phyloP scores from a whole-genome alignment of 2,888 invertebrate species.

The Beris chalybata region DNA sequence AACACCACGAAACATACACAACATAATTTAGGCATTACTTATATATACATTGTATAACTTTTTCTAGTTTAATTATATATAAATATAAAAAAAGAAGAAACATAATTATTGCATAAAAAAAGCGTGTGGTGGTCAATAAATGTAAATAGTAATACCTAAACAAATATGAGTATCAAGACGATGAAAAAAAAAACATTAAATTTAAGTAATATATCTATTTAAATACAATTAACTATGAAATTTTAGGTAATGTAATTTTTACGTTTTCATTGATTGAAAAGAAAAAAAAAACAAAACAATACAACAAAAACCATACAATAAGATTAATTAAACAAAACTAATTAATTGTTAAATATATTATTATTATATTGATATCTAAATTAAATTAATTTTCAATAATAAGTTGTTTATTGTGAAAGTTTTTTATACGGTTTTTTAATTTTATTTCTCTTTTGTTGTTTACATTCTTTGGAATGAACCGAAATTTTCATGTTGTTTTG shows the following conservation, averaged over 20 bases:
- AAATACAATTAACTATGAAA: slow-evolving; percentile 31
- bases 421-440: too few species aligned
- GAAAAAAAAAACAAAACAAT: neutral
- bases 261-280: slow-evolving; percentile 29
- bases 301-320: slow-evolving; percentile 21
- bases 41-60: too few species aligned
- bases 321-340: slow-evolving; percentile 24
- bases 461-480: too few species aligned
- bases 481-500: too few species aligned
- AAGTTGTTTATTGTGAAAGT: too few species aligned
- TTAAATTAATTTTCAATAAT: slow-evolving; percentile 28
- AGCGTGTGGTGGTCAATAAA: too few species aligned
- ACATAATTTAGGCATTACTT: too few species aligned
- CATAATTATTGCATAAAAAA: too few species aligned
- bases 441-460: too few species aligned
- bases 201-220: slow-evolving; percentile 38
- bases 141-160: slow-evolving; percentile 12
- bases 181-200: slow-evolving; percentile 31
- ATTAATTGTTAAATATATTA: slow-evolving; percentile 25
- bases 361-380: slow-evolving; percentile 28
- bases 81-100: neutral
- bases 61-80: too few species aligned
- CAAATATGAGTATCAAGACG: slow-evolving; percentile 32
- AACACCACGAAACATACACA: too few species aligned
- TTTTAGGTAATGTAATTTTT: slow-evolving; percentile 22